Percentiles rank a stretch among this genome's conserved stretches.
phyloP scores from a whole-genome alignment of 2,113 vertebrate species.

The Apistogramma diplotaenia region DNA sequence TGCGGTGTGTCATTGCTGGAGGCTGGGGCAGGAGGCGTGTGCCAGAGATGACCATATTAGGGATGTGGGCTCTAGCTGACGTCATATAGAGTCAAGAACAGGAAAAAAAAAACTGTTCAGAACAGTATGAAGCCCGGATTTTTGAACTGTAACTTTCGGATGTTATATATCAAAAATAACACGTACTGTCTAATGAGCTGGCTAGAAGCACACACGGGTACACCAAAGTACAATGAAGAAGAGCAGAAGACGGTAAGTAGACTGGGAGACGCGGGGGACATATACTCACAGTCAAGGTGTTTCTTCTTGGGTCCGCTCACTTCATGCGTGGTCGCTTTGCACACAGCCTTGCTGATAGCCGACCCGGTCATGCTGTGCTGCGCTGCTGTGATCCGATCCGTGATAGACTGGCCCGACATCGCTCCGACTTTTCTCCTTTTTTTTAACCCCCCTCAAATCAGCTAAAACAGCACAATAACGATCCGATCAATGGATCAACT shows the following conservation, averaged over 20 bases:
- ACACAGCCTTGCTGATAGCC: conserved; percentile 85
- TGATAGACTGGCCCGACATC: conserved; percentile 89
- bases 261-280: not conserved
- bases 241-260: not conserved
- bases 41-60: not conserved
- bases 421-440: not conserved
- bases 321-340: conserved; percentile 89
- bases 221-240: conserved; percentile 9
- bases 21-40: not conserved
- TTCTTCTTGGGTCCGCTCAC: conserved; percentile 91
- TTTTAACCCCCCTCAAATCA: not conserved
- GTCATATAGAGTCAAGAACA: not conserved
- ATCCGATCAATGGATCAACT: conserved; percentile 48
- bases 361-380: conserved; percentile 90
- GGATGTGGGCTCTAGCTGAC: not conserved
- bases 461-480: conserved; percentile 46
- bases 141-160: not conserved
- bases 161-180: no score
- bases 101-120: not conserved
- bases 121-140: not conserved
- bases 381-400: conserved; percentile 85
- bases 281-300: conserved; percentile 88
- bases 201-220: not conserved
- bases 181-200: not conserved
- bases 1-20: not conserved